Evolutionary conservation across 1,140 invertebrate species (phyloP).

Genomic region (Caenorhabditis elegans): WBcel235 BX284602.5:12279001-12279500

Average conservation of each 20-base stretch:
- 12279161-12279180: no score
- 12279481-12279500: slow-evolving; percentile 15
- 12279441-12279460: not conserved
- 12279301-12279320: slow-evolving; percentile 95
- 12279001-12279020: slow-evolving; percentile 55
- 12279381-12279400: not conserved
- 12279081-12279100: no score
- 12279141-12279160: no score
- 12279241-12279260: not conserved
- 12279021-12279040: not conserved
- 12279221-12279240: no score
- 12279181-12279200: no score
- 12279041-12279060: no score
- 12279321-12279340: slow-evolving; percentile 94
- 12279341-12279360: slow-evolving; percentile 81
- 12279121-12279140: not conserved
- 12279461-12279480: not conserved
- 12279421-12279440: no score
- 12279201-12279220: no score
- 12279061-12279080: no score
- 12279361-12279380: slow-evolving; percentile 24
- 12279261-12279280: slow-evolving; percentile 77
- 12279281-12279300: slow-evolving; percentile 98
- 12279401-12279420: not conserved
- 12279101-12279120: no score